Evolutionary conservation across 2,113 vertebrate genomes (phyloP), one percentile per base, ranked within the genome.

Genomic region (Urocynchramus pylzowi): DNA sequence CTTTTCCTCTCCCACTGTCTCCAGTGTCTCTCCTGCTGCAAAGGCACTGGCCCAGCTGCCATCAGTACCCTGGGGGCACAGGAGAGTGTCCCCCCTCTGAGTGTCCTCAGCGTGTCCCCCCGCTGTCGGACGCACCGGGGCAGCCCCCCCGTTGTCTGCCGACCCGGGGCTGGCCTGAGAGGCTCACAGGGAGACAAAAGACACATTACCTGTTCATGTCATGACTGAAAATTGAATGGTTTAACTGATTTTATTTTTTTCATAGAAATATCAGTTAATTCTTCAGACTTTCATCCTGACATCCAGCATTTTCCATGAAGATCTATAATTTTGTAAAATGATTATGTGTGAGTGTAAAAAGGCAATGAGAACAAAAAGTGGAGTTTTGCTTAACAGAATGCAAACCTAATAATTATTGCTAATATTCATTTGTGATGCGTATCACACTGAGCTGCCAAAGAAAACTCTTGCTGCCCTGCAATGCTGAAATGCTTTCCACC

Each of bases 381-480:
- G 76, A 92, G 61, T 89, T 95, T 92, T 94, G 31, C 85, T 96
- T 67, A 89, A 77, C 83, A 79, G 84, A 90, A 90, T 2, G 0
- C 64, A 89, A 90, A 96, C 91, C 90, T 87, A 59, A 89, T 84
- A 87, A 93, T 94, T 95, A 91, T 84, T 90, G 80, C 11, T 82
- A 90, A 92, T 93, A 78, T 87, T 90, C 76, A 39, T 91, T 87
- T 92, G 57, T 11, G n/a, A 84, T 89, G 68, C 2, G 0, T 90
- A 92, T 90, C 95, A 95, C 74, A 87, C 83, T 81, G 88, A 94
- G 90, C 92, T 95, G 96, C 80, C 80, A 94, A 90, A 84, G 79
- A 86, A 93, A 90, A 89, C 60, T 64, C 80, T 78, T 91, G 76
- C 73, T 94, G 90, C 69, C 86, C 69, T 94, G 77, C 35, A 63